Evolutionary conservation across 53 echinoderm and acorn worm species (phyloP), one percentile per base, ranked within the genome.

Genomic region (Pentamera pediparva): DNA sequence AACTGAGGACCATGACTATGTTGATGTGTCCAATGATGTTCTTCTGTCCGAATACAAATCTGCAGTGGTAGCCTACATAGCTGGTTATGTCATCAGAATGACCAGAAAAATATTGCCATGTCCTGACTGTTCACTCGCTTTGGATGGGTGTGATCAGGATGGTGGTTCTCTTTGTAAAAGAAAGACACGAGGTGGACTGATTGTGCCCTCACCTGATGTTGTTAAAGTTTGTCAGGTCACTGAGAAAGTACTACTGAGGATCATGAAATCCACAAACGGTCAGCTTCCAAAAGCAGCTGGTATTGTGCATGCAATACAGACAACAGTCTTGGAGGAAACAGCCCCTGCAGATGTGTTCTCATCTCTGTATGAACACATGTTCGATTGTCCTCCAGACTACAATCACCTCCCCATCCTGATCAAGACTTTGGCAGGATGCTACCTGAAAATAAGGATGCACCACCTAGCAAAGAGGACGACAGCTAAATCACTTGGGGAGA

Each of bases 81-180:
- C 79, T 12, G 86, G 86, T 11, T 80, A 41, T 62, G 86, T 81
- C 4, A 70, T 85, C 0, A 29, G 40, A 24, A 85, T 85, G 86
- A 51, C 55, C 12, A 63, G 37, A n/a, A n/a, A n/a, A n/a, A n/a
- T n/a, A n/a, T n/a, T n/a, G n/a, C n/a, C n/a, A n/a, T n/a, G n/a
- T n/a, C n/a, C n/a, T n/a, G n/a, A n/a, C n/a, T n/a, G n/a, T n/a
- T n/a, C n/a, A n/a, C n/a, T n/a, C n/a, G n/a, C n/a, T n/a, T 37
- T 83, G 18, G 57, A 59, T 24, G 75, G 43, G 8, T 34, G 75
- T 35, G 67, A 60, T 56, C 59, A 30, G 22, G 32, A 24, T 28
- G 49, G 33, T 60, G 70, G 52, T 26, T 34, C 37, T 30, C 77
- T 59, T 17, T 61, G 71, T 4, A 70, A 61, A 19, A 59, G 59